A percentile compares a stretch with the other conserved stretches of the same genome.
These are phyloP conservation scores for Squalus acanthias DNA, from an alignment of 2,797 vertebrate genomes.

Conservation along the genomic window DNA sequence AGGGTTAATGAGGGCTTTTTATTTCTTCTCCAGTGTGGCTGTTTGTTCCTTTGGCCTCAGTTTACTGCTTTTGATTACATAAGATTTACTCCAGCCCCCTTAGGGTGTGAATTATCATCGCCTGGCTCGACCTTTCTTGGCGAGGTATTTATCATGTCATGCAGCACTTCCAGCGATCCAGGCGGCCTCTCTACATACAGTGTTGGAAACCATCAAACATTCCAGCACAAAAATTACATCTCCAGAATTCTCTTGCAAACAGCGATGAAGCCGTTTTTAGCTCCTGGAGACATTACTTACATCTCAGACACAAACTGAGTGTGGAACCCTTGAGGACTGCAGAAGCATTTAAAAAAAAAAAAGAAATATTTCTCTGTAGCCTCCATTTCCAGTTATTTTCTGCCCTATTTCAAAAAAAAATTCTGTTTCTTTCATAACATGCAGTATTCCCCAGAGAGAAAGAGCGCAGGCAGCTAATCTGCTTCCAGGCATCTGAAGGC, in stretches of 20 bases:
- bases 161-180: conserved; percentile 29
- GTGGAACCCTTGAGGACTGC: neutral
- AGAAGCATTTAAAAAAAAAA: neutral
- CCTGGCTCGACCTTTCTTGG: conserved; percentile 61
- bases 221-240: conserved; percentile 3
- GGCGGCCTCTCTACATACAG: conserved; percentile 14
- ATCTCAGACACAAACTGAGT: neutral
- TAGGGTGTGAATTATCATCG: conserved; percentile 63
- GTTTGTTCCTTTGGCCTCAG: conserved; percentile 57
- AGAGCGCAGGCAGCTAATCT: neutral
- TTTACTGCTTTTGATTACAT: conserved; percentile 59
- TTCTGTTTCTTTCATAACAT: neutral
- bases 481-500: neutral
- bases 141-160: conserved; percentile 56
- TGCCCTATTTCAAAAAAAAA: conserved; percentile 14
- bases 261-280: conserved; percentile 7
- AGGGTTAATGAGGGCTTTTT: conserved; percentile 37
- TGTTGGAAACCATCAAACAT: conserved; percentile 31
- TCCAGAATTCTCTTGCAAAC: neutral
- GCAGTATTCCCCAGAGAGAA: neutral
- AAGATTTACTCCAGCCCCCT: conserved; percentile 65
- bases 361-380: neutral
- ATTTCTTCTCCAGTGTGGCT: conserved; percentile 52
- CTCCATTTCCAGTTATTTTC: conserved; percentile 19
- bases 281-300: conserved; percentile 27